These are phyloP conservation scores for Rhipidura dahli DNA, from an alignment of 2,113 vertebrate genomes.

Conservation along the genomic window DNA sequence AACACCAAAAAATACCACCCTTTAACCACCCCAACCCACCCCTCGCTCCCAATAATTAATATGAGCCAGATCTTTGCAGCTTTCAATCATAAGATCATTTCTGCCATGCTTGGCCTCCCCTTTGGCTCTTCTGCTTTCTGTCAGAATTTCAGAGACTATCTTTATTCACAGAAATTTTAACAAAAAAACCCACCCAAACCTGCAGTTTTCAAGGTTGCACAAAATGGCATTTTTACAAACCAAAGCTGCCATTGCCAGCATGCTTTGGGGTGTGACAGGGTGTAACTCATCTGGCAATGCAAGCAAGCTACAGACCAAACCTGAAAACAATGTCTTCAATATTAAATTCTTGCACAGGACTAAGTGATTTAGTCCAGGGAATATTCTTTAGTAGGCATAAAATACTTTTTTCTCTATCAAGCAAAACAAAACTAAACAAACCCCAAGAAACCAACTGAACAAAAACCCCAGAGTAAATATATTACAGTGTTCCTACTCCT, in stretches of 20 bases:
- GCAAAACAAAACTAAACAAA: not conserved
- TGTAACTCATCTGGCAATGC: not conserved
- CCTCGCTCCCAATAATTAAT: accelerated
- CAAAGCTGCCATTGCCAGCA: not conserved
- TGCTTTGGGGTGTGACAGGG: not conserved
- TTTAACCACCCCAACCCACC: not conserved
- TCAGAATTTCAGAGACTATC: not conserved
- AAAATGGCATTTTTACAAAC: not conserved
- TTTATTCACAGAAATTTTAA: not conserved
- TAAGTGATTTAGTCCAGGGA: not conserved
- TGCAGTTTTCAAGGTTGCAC: not conserved
- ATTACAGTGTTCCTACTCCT: not conserved
- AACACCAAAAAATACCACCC: not conserved
- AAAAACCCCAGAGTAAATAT: not conserved
- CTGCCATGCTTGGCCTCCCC: not conserved
- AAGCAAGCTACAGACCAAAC: not conserved
- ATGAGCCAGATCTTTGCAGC: not conserved
- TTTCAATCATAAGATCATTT: not conserved
- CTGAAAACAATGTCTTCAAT: not conserved
- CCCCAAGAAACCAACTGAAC: not conserved
- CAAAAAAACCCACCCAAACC: not conserved
- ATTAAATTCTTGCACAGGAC: not conserved
- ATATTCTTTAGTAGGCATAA: not conserved
- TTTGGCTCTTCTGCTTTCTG: not conserved
- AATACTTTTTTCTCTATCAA: not conserved